Conservation (phyloP, 2,797 vertebrate genomes). For the Erpetoichthys calabaricus region DNA sequence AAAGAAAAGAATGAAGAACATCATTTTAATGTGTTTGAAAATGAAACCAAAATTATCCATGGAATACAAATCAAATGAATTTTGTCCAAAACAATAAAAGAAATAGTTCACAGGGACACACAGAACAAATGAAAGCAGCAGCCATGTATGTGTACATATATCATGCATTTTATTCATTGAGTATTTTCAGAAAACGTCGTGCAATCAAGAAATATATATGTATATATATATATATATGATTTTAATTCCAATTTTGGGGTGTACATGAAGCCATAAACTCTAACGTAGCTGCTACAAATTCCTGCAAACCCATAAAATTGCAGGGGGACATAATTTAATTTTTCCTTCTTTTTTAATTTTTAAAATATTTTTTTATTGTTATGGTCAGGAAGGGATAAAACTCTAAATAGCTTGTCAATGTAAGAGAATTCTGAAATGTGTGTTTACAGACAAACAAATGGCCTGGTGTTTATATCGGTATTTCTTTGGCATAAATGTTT, state of each 20-base stretch:
- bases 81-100: constrained; percentile 14
- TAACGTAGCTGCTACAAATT: constrained; percentile 27
- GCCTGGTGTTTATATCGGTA: neutral
- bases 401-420: constrained; percentile 12
- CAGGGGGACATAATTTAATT: no score
- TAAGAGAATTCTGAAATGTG: constrained; percentile 1
- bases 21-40: constrained; percentile 21
- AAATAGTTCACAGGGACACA: neutral
- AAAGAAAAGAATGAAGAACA: no score
- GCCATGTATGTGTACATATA: constrained; percentile 31
- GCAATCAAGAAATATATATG: no score
- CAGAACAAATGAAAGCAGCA: constrained; percentile 22
- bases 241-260: constrained; percentile 8
- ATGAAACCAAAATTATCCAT: constrained; percentile 16
- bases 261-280: constrained; percentile 11
- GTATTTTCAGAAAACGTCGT: neutral
- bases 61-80: constrained; percentile 22
- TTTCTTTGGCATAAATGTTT: constrained; percentile 13
- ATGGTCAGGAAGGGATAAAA: neutral
- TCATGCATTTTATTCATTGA: constrained; percentile 26
- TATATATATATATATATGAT: no score
- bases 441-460: neutral
- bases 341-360: neutral
- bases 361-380: constrained; percentile 14
- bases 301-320: no score